A percentile compares a stretch with the other conserved stretches of the same genome.
These are phyloP conservation scores for Rhinichthys osculus DNA, from an alignment of 2,797 vertebrate genomes.

Conservation along the genomic window DNA sequence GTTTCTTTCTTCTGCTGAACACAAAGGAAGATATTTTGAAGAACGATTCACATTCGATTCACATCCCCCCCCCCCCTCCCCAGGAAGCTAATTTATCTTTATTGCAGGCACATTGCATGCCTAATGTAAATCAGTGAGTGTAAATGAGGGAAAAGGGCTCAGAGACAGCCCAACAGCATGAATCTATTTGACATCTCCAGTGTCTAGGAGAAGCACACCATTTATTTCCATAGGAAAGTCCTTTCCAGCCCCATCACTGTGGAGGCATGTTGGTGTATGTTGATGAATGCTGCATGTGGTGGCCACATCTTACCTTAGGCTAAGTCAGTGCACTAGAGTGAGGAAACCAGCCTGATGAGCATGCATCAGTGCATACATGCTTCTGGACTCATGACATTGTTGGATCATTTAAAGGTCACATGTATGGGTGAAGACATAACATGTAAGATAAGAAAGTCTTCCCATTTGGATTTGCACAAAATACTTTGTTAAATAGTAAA, in stretches of 20 bases:
- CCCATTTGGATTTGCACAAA: neutral
- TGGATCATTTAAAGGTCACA: slow-evolving; percentile 46
- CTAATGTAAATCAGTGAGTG: slow-evolving; percentile 1
- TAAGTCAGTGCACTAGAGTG: slow-evolving; percentile 46
- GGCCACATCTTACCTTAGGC: slow-evolving; percentile 36
- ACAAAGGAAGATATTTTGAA: no score
- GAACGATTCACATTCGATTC: no score
- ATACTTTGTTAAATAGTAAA: neutral
- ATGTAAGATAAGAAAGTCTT: slow-evolving; percentile 10
- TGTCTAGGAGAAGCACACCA: slow-evolving; percentile 1
- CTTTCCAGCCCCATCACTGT: neutral
- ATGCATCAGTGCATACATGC: slow-evolving; percentile 46
- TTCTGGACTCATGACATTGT: slow-evolving; percentile 37
- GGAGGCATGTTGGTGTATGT: slow-evolving; percentile 21
- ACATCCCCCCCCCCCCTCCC: no score
- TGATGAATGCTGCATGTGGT: slow-evolving; percentile 18
- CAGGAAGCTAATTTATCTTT: neutral
- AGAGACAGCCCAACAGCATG: slow-evolving; percentile 23
- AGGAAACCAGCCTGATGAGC: slow-evolving; percentile 41
- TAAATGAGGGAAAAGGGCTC: slow-evolving; percentile 11
- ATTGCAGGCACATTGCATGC: neutral
- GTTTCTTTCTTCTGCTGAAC: no score
- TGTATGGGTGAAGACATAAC: neutral
- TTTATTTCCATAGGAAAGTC: slow-evolving; percentile 15
- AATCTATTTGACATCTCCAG: slow-evolving; percentile 41